Conservation (phyloP, 2,113 vertebrate genomes). For the Hippopotamus amphibius region DNA sequence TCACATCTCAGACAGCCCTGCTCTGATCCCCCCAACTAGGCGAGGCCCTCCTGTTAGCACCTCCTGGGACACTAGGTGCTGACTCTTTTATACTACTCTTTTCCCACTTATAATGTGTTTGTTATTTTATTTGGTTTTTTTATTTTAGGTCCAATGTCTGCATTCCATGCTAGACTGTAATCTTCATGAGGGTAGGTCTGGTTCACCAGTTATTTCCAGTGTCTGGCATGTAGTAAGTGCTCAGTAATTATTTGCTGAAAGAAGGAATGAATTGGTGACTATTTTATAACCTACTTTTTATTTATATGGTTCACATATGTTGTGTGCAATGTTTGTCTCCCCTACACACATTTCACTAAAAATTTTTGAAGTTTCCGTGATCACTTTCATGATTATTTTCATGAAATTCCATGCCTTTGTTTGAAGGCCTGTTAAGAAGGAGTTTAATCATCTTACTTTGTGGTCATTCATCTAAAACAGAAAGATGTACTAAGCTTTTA, state of each 20-base stretch:
- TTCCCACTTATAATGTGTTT: background rate
- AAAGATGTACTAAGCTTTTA: background rate
- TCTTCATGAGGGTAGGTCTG: background rate
- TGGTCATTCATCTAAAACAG: slow-evolving; percentile 13
- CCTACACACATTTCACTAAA: background rate
- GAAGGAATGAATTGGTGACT: background rate
- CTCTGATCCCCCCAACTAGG: background rate
- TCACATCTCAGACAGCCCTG: background rate
- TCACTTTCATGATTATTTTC: background rate
- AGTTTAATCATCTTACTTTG: background rate
- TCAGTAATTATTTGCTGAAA: background rate
- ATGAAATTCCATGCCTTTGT: background rate
- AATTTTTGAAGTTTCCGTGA: background rate
- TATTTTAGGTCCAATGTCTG: background rate
- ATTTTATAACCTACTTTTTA: background rate
- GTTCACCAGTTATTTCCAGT: background rate
- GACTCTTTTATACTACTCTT: background rate
- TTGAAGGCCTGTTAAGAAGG: background rate
- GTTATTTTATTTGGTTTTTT: no score
- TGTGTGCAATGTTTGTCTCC: background rate
- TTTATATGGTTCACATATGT: background rate
- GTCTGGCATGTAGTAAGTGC: background rate
- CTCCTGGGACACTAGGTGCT: background rate
- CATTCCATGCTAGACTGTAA: background rate
- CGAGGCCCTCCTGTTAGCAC: background rate